Base-by-base conservation (phyloP, 1,140 invertebrate species). In the Apis dorsata region DNA sequence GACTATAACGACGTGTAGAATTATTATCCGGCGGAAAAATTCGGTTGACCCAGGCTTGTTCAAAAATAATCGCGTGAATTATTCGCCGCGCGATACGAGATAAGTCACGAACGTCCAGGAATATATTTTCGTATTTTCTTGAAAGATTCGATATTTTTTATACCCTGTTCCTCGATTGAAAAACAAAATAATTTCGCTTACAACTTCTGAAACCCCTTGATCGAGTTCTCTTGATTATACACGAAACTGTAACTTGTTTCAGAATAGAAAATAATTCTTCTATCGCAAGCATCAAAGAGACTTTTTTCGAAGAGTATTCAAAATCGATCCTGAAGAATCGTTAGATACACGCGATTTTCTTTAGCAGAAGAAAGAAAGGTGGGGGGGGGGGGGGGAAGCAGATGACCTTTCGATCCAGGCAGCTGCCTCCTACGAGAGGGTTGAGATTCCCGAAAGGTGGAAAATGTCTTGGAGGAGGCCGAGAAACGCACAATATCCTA, bases 381-480 rank as follows among this genome's bases (percentile, higher is more conserved):
- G 5, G 0, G 34, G 7, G 5, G 34, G 2, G 5, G 2, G 34
- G 34, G 81, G 59, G 81, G 62, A 86, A 84, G 90, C 92, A 93
- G 91, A 91, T 92, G 92, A 92, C 84, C 74, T 49, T 34, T 70
- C 62, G 79, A 8, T 21, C 65, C 79, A 76, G 2, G 34, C 92
- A 93, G 91, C 93, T 93, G 91, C 77, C n/a, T 11, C 66, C 11
- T 49, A 73, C 15, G 69, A 66, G 15, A 60, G 62, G 80, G 59
- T 79, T 79, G 60, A 79, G 78, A 86, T 24, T 70, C 62, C 28
- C 68, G 63, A 65, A 79, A 69, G 57, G 53, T 78, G 72, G 68
- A 71, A 81, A 88, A 51, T 79, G 84, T 89, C 87, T 89, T 89
- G 60, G 53, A 81, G 44, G 28, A 78, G 69, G 5, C 57, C 62